These are phyloP conservation scores for Scytalopus superciliaris DNA, from an alignment of 2,113 vertebrate species.

Conservation along the genomic window DNA sequence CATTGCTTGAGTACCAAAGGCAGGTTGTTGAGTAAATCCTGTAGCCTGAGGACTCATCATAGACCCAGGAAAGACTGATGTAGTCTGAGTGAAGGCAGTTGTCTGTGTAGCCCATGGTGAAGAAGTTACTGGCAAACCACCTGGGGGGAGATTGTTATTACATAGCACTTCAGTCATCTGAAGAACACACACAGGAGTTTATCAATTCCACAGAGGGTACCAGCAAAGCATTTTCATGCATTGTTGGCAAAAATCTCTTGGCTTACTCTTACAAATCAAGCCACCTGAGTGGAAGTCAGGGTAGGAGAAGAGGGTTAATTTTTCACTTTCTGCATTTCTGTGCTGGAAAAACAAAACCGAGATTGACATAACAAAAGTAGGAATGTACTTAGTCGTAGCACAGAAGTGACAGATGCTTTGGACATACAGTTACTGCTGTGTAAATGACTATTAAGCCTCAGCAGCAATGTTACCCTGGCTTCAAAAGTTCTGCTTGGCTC, in stretches of 20 bases:
- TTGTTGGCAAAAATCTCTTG: background rate
- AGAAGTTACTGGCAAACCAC: slow-evolving; percentile 72
- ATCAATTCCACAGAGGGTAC: background rate
- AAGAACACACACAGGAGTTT: background rate
- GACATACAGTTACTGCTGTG: background rate
- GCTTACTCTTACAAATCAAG: background rate
- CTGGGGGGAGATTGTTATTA: slow-evolving; percentile 63
- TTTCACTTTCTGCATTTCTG: background rate
- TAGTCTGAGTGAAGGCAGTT: slow-evolving; percentile 68
- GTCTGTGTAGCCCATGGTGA: slow-evolving; percentile 76
- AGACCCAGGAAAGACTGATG: slow-evolving; percentile 59
- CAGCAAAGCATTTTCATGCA: background rate
- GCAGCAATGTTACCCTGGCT: background rate
- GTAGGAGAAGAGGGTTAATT: background rate
- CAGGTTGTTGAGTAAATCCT: slow-evolving; percentile 68
- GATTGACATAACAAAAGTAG: background rate
- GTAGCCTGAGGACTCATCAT: slow-evolving; percentile 57
- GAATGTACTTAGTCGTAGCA: background rate
- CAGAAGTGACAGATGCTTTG: background rate
- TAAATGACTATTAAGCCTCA: background rate
- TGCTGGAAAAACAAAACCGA: background rate
- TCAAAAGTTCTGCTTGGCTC: background rate
- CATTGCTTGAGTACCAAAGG: slow-evolving; percentile 66
- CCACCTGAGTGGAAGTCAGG: fast-evolving
- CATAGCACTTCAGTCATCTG: background rate